phyloP scores from a whole-genome alignment of 2,888 invertebrate genomes.

The Protodeltote pygarga region DNA sequence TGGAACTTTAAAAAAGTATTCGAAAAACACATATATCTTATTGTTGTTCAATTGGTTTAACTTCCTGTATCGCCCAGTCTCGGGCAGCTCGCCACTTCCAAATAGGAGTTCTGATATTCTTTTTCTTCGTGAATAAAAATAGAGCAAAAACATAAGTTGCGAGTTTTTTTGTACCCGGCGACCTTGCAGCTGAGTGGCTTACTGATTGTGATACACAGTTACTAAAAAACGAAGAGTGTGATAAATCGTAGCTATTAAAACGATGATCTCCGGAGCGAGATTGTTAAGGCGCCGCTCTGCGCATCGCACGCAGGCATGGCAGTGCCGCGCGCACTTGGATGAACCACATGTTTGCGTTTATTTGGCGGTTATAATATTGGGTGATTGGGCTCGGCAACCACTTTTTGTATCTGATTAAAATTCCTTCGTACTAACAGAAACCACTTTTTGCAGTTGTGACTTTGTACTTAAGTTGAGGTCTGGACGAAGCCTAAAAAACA shows the following conservation, averaged over 20 bases:
- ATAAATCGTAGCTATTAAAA: slow-evolving; percentile 75
- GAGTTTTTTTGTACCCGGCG: slow-evolving; percentile 77
- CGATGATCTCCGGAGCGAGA: slow-evolving; percentile 54
- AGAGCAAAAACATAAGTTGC: slow-evolving; percentile 78
- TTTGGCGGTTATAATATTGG: slow-evolving; percentile 39
- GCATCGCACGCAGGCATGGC: slow-evolving; percentile 1
- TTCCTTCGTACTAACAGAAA: slow-evolving; percentile 16
- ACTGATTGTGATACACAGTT: slow-evolving; percentile 80
- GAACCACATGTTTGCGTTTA: slow-evolving; percentile 27
- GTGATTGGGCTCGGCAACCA: slow-evolving; percentile 20
- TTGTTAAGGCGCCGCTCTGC: slow-evolving; percentile 41
- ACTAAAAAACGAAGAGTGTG: slow-evolving; percentile 78
- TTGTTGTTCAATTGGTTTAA: slow-evolving; percentile 78
- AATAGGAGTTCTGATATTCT: slow-evolving; percentile 83
- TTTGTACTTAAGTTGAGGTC: slow-evolving; percentile 25
- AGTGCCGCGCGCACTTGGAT: not conserved
- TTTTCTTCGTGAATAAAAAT: slow-evolving; percentile 81
- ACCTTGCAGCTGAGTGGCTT: slow-evolving; percentile 82
- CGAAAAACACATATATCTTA: slow-evolving; percentile 82
- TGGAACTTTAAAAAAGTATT: slow-evolving; percentile 66
- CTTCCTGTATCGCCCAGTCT: slow-evolving; percentile 84
- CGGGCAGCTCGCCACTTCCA: slow-evolving; percentile 73
- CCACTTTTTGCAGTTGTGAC: slow-evolving; percentile 33
- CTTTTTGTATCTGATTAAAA: slow-evolving; percentile 33
- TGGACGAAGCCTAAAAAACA: slow-evolving; percentile 42